These are phyloP conservation scores for Sebastes fasciatus DNA, from an alignment of 2,113 vertebrate genomes.

Conservation along the genomic window DNA sequence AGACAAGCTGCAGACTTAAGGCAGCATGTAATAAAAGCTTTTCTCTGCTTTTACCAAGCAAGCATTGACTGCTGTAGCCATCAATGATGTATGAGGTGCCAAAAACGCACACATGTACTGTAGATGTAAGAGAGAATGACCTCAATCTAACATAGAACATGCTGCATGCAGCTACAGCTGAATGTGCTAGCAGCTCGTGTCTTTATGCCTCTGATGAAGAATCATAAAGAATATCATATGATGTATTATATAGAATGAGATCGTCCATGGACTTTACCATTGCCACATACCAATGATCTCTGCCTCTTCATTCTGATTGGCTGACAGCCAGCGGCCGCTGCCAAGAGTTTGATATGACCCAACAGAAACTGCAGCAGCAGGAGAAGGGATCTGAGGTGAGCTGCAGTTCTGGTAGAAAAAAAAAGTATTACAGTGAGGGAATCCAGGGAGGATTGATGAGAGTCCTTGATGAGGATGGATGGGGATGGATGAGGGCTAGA, in stretches of 20 bases:
- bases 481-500: neutral
- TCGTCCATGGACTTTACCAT: neutral
- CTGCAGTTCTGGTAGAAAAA: neutral
- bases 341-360: conserved; percentile 21
- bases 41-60: conserved; percentile 27
- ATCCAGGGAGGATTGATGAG: neutral
- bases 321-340: conserved; percentile 23
- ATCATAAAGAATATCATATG: neutral
- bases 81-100: conserved; percentile 46
- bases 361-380: conserved; percentile 39
- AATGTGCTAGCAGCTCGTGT: neutral
- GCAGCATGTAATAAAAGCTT: conserved; percentile 25
- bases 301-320: conserved; percentile 33
- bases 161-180: neutral
- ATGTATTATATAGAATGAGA: conserved; percentile 1
- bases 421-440: neutral
- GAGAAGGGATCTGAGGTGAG: conserved; percentile 5
- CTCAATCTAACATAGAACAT: conserved; percentile 13
- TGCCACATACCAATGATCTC: neutral
- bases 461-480: neutral
- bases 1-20: neutral
- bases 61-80: conserved; percentile 28
- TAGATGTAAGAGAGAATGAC: conserved; percentile 19
- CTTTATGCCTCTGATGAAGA: conserved; percentile 4
- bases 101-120: conserved; percentile 15